phyloP scores from a whole-genome alignment of 2,888 invertebrate genomes.

The Pammene aurita region DNA sequence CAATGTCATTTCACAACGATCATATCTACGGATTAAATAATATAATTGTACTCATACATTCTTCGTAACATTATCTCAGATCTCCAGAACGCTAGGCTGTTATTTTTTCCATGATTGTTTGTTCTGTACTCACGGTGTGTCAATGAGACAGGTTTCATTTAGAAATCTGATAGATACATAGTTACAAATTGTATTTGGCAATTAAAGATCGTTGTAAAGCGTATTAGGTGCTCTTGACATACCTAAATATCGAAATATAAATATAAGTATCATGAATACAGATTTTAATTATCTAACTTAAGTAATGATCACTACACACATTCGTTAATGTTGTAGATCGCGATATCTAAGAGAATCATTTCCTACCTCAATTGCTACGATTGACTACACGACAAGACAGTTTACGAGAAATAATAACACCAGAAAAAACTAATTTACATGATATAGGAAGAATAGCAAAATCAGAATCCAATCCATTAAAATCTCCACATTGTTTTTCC shows the following conservation, averaged over 20 bases:
- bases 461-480: background rate
- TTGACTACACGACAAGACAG: too few relatives aligned
- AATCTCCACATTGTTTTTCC: background rate
- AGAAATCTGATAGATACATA: conserved; percentile 14
- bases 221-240: background rate
- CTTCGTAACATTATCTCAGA: conserved; percentile 32
- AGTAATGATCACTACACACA: too few relatives aligned
- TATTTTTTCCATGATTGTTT: conserved; percentile 35
- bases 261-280: too few relatives aligned
- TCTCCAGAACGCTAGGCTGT: conserved; percentile 21
- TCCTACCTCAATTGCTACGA: too few relatives aligned
- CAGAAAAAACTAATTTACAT: too few relatives aligned
- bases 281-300: too few relatives aligned
- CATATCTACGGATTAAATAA: conserved; percentile 40
- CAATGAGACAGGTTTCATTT: conserved; percentile 20
- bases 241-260: too few relatives aligned
- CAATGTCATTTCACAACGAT: conserved; percentile 40
- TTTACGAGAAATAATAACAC: too few relatives aligned
- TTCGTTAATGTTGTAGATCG: too few relatives aligned
- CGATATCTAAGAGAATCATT: too few relatives aligned
- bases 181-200: background rate
- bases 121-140: conserved; percentile 32
- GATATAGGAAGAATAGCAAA: background rate
- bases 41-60: conserved; percentile 35
- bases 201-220: background rate